Base-by-base conservation (phyloP, 2,888 invertebrate species). In the Ochropleura leucogaster region DNA sequence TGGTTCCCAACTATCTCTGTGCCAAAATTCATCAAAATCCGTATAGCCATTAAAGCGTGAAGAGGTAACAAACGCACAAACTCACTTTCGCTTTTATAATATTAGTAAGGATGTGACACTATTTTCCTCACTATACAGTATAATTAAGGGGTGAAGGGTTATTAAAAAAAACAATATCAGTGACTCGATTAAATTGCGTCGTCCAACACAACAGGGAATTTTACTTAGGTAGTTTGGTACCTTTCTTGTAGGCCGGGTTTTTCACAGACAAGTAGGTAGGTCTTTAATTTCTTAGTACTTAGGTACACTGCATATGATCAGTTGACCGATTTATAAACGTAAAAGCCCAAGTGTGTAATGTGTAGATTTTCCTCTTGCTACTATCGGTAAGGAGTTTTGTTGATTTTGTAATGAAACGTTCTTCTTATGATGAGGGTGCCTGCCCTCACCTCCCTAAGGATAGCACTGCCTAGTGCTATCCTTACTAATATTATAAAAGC, bases 261-360 rank as follows among this genome's bases (percentile, higher is more conserved):
- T 40, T 42, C 62, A 12, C 6, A 18, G 3, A 30, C 3, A 12
- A 40, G 14, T 49, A 49, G 30, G 42, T 47, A 46, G 12, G 9
- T 20, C 14, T 67, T 40, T 20, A 0, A 12, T 46, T 79, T 72
- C 73, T 46, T 0, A 42, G 47, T 44, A 78, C 16, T 20, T 63
- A 7, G 12, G 40, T 63, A n/a, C 30, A 59, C 8, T 59, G 14
- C 20, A 44, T 44, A 68, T 53, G 47, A 64, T 18, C 18, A 55
- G 20, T 51, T 59, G 51, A 63, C 62, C 55, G 49, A 65, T 44
- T 16, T 30, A 70, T 8, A 10, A 44, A 57, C 44, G 82, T 77
- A 82, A 82, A 70, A 69, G 44, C 82, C 55, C 55, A 42, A 51
- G 46, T 3, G 49, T 74, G 67, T 63, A 59, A 79, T 60, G 1